Evolutionary conservation across 1,140 invertebrate species (phyloP).

Genomic region (Drosophila sucinea): DNA sequence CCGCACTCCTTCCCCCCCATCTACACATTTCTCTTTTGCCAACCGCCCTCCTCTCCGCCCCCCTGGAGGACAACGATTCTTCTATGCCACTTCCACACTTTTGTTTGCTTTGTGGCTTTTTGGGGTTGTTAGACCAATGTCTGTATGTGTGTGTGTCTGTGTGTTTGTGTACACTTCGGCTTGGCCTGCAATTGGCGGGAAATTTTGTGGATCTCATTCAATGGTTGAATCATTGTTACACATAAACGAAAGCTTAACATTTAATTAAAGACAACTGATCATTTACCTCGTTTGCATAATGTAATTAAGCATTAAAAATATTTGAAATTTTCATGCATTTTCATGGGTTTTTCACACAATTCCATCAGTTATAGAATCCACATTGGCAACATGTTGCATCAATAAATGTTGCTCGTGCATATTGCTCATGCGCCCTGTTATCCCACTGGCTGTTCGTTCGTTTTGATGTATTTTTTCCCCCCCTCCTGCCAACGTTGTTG

Average conservation of each 20-base stretch:
- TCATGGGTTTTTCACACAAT: not conserved
- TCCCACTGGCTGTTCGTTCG: constrained; percentile 58
- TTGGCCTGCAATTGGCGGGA: constrained; percentile 81
- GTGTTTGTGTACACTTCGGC: constrained; percentile 69
- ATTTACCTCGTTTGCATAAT: not conserved
- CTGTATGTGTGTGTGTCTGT: constrained; percentile 42
- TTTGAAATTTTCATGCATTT: not conserved
- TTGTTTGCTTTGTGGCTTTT: constrained; percentile 75
- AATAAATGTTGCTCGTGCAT: constrained; percentile 38
- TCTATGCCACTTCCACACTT: constrained; percentile 2
- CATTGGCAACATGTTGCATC: constrained; percentile 61
- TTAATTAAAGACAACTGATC: not conserved
- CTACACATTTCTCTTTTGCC: constrained; percentile 14
- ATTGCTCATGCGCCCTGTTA: constrained; percentile 76
- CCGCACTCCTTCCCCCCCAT: constrained; percentile 22
- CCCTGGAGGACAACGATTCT: no score
- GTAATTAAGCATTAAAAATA: not conserved
- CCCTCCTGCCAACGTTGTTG: constrained; percentile 1
- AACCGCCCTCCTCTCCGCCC: not conserved
- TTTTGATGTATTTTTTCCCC: constrained; percentile 27
- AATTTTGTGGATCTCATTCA: constrained; percentile 72
- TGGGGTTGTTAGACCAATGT: constrained; percentile 67
- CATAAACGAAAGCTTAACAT: not conserved
- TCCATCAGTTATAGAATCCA: constrained; percentile 6
- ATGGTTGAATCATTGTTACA: constrained; percentile 19